These are phyloP conservation scores for Perca schrenkii DNA, from an alignment of 2,113 vertebrate species.

Conservation along the genomic window DNA sequence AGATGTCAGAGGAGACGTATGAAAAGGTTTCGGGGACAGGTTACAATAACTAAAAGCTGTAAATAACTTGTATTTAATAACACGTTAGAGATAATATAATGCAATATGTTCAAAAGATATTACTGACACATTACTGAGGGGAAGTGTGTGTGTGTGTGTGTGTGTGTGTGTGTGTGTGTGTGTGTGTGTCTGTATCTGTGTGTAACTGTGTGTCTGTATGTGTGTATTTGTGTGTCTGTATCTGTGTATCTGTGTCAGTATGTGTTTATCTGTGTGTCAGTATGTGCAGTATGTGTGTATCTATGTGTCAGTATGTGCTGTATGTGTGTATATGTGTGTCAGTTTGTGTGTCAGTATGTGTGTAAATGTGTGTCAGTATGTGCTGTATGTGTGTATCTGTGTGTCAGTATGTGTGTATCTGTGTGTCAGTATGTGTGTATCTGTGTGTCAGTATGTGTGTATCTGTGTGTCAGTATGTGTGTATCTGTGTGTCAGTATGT, in stretches of 20 bases:
- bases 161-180: background rate
- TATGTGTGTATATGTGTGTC: no score
- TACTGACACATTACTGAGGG: no score
- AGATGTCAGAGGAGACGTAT: no score
- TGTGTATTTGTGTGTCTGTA: background rate
- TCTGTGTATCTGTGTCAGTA: constrained; percentile 2
- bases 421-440: no score
- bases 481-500: background rate
- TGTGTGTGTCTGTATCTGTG: constrained; percentile 1
- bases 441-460: background rate
- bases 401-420: background rate
- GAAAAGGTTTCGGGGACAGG: no score
- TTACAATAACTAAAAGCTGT: no score
- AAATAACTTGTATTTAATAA: no score
- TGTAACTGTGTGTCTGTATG: background rate
- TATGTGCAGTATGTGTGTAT: background rate
- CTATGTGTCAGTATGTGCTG: no score
- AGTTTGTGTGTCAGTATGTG: background rate
- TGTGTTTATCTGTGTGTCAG: constrained; percentile 1
- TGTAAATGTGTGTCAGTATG: background rate
- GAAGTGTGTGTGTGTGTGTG: background rate
- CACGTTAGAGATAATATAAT: no score
- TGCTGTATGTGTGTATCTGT: no score
- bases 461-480: background rate
- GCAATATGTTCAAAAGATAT: no score